Base-by-base conservation (phyloP, 2,888 invertebrate species). In the Campoletis raptor region DNA sequence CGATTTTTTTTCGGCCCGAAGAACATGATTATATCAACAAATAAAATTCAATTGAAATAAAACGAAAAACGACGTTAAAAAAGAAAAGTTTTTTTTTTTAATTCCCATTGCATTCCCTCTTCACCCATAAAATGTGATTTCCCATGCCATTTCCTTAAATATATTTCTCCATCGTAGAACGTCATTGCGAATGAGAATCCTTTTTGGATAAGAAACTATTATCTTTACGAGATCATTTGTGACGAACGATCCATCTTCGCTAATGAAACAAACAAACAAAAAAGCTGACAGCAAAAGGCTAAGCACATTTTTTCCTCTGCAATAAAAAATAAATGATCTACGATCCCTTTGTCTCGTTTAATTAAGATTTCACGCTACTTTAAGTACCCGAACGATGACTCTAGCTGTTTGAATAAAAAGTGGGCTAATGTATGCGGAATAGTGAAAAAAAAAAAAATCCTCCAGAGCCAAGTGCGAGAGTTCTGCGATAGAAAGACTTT, bases 281-380 rank as follows among this genome's bases (percentile, higher is more conserved):
- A 12, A 12, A 69, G 6, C 69, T 42, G 67, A 40, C 2, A 69
- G 21, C 12, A 61, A 7, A 42, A 21, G 12, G 18, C 66, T 15
- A 42, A 42, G 21, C 15, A 6, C 21, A 24, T 69, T 69, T 24
- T 21, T 15, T 1, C 21, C 42, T 69, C 12, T 2, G 69, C 42
- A 40, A 42, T 42, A 24, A 69, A 42, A 69, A 42, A 24, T 24
- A 69, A 69, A 69, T 69, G 24, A 69, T 45, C 12, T 5, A 42
- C 69, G 8, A 24, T 24, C 42, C 21, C 12, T 24, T 69, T 21
- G 40, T 15, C 69, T 69, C 21, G 42, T 42, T 69, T 42, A 40
- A 42, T 69, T 24, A 69, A 69, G 40, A 69, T 69, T 69, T 45
- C 6, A 40, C 42, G 42, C 5, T 30, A 69, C 42, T 42, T 40